These are phyloP conservation scores for Rallus limicola DNA, from an alignment of 2,113 vertebrate species.

Conservation along the genomic window DNA sequence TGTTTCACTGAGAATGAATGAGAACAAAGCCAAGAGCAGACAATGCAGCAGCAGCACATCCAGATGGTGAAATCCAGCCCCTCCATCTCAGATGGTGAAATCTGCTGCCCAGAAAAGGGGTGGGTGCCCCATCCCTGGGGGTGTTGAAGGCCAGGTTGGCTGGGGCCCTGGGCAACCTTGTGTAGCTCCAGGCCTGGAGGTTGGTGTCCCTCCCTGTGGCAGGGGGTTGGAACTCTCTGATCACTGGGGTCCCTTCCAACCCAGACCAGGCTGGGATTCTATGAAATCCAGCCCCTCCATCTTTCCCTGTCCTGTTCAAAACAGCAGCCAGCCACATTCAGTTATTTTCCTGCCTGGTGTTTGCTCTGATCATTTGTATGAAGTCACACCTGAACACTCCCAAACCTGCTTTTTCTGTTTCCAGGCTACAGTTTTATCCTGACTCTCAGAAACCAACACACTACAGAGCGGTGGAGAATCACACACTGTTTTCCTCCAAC, in stretches of 20 bases:
- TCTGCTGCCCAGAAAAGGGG: no score
- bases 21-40: neutral
- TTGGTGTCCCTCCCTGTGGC: no score
- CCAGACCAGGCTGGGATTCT: no score
- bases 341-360: neutral
- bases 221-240: no score
- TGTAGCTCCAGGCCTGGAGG: no score
- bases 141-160: no score
- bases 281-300: no score
- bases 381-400: neutral
- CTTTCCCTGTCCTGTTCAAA: neutral
- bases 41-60: rapidly evolving
- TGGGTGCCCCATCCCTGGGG: no score
- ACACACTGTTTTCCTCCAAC: neutral
- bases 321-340: neutral
- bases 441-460: neutral
- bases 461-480: neutral
- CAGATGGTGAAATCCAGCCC: neutral
- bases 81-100: no score
- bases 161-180: no score
- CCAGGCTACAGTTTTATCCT: neutral
- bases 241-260: no score
- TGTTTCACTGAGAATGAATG: neutral
- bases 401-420: neutral
- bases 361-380: neutral